Percentiles rank a stretch among this genome's conserved stretches.
phyloP scores from a whole-genome alignment of 2,888 invertebrate species.

The Macropis europaea region DNA sequence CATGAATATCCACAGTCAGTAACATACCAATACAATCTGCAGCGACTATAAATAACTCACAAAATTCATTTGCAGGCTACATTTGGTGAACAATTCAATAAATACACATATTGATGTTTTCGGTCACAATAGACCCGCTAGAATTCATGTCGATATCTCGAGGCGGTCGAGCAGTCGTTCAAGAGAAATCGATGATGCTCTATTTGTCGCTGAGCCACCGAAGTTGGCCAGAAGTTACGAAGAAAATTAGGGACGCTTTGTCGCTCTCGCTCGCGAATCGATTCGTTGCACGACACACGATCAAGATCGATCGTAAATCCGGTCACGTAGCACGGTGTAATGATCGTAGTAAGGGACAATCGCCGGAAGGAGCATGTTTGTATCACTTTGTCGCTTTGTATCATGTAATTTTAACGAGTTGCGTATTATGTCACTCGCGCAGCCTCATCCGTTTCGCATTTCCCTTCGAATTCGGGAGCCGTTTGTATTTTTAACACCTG shows the following conservation, averaged over 20 bases:
- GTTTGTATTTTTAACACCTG: not conserved
- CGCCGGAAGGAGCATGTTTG: slow-evolving; percentile 46
- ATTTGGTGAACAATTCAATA: too few relatives aligned
- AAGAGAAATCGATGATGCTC: not conserved
- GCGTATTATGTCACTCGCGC: slow-evolving; percentile 32
- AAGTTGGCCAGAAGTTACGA: not conserved
- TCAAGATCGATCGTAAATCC: slow-evolving; percentile 31
- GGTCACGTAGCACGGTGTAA: slow-evolving; percentile 36
- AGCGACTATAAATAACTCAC: too few relatives aligned
- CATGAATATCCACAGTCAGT: too few relatives aligned
- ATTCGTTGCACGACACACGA: not conserved
- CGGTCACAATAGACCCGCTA: too few relatives aligned
- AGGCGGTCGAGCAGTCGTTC: not conserved
- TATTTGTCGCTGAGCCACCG: too few relatives aligned
- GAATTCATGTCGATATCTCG: too few relatives aligned
- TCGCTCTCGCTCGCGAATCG: slow-evolving; percentile 19
- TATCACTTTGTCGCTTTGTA: slow-evolving; percentile 44
- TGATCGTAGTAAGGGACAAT: slow-evolving; percentile 36
- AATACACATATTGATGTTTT: too few relatives aligned
- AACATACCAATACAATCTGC: too few relatives aligned
- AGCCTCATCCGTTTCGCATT: slow-evolving; percentile 20
- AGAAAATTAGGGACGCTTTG: not conserved
- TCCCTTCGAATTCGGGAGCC: not conserved
- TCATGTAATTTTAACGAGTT: slow-evolving; percentile 30
- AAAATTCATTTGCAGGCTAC: too few relatives aligned